These are phyloP conservation scores for Gymnoscopelus braueri DNA, from an alignment of 2,797 vertebrate species.

Conservation along the genomic window DNA sequence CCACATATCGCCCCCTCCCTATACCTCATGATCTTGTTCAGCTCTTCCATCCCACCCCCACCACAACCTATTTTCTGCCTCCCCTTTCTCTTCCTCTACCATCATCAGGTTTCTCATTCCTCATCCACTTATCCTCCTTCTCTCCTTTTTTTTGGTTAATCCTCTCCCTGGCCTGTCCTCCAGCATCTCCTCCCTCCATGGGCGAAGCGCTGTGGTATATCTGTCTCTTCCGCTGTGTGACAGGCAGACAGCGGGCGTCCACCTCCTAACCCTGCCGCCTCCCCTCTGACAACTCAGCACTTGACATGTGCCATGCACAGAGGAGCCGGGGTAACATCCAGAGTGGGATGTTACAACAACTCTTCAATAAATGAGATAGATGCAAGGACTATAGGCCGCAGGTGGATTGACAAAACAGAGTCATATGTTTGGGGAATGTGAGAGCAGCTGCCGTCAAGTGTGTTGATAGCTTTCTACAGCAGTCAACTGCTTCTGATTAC, in stretches of 20 bases:
- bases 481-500: too few relatives aligned
- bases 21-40: not conserved
- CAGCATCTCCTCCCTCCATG: constrained; percentile 1
- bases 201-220: constrained; percentile 19
- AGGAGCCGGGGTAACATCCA: constrained; percentile 3
- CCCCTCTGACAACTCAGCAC: constrained; percentile 7
- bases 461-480: too few relatives aligned
- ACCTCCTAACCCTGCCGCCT: not conserved
- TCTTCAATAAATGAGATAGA: too few relatives aligned
- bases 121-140: not conserved
- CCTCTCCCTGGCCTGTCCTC: not conserved
- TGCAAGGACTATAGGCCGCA: too few relatives aligned
- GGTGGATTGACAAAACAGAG: too few relatives aligned
- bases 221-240: constrained; percentile 38
- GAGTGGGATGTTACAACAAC: not conserved
- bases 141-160: not conserved
- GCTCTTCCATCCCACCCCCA: not conserved
- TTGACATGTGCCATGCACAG: not conserved
- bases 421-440: too few relatives aligned
- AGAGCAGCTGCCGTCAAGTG: too few relatives aligned
- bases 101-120: not conserved
- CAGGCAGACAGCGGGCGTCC: constrained; percentile 37
- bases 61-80: not conserved
- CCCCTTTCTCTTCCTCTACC: not conserved
- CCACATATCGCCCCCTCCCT: not conserved